Evolutionary conservation across 1,140 invertebrate species (phyloP), one percentile per base, ranked within the genome.

Genomic region (Hylaeus volcanicus): DNA sequence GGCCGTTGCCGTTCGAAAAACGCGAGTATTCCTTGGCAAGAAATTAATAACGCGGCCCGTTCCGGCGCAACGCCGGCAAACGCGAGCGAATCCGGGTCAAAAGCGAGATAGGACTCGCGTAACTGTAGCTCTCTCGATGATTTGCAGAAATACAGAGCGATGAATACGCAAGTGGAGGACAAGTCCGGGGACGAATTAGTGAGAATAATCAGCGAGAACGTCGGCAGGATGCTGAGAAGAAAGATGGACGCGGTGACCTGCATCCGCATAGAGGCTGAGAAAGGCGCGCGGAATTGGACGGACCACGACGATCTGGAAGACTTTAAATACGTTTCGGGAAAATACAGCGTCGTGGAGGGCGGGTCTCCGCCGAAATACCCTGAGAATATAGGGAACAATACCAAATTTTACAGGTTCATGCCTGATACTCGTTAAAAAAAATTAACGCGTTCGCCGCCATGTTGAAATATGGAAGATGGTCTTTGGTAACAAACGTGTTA

Each of bases 201-300:
- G 74, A 94, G 95, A 68, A 95, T 96, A 48, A 97, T 97, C 61
- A 95, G 96, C 41, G 94, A 95, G 61, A 97, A 96, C 80, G 95
- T 98, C 56, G 95, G 95, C 66, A 95, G 95, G 15, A 97, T 97
- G 96, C 93, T 98, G 69, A 95, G 96, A 58, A 94, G 96, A 71
- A 98, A 98, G 95, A 97, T 97, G 93, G 96, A 97, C 83, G 97
- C 97, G 41, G 95, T 98, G 63, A 95, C 96, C 94, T 97, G 96
- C 85, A 96, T 97, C 79, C 95, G 95, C 79, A 94, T 95, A 64
- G 94, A 93, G 60, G 96, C 97, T 1, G 96, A 97, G 90, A 88
- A 93, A 1, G 87, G 94, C 41, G 95, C 96, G 1, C 94, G 95
- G 89, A 92, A 94, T 58, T 96, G 95, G 87, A 93, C 94, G 68